Evolutionary conservation across 2,113 vertebrate species (phyloP).

Genomic region (Myiagra hebetior): DNA sequence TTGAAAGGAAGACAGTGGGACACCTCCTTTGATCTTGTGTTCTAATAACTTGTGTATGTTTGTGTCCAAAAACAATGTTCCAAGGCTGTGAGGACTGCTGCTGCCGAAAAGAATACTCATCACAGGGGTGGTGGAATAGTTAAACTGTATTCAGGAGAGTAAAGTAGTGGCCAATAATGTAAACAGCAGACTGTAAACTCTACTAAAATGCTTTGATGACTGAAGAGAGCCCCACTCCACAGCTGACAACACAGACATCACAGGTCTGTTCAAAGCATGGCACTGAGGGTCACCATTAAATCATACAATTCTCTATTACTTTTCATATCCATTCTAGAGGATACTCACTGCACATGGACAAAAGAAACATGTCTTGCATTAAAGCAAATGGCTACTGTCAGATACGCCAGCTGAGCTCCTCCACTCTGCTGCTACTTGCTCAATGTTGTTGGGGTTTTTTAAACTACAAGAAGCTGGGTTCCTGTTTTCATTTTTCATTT

Average conservation of each 20-base stretch:
- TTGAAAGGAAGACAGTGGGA: constrained; percentile 78
- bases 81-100: constrained; percentile 58
- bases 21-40: constrained; percentile 77
- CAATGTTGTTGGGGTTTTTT: background rate
- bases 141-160: constrained; percentile 25
- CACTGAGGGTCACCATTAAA: constrained; percentile 19
- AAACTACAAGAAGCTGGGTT: background rate
- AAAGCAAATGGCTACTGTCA: background rate
- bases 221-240: background rate
- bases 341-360: background rate
- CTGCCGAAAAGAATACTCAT: constrained; percentile 46
- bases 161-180: constrained; percentile 11
- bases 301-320: background rate
- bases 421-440: background rate
- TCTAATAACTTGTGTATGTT: constrained; percentile 86
- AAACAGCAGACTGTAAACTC: constrained; percentile 49
- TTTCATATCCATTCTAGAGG: constrained; percentile 7
- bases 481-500: background rate
- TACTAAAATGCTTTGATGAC: constrained; percentile 27
- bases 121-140: constrained; percentile 7
- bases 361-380: background rate
- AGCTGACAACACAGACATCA: background rate
- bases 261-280: constrained; percentile 12
- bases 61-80: constrained; percentile 87
- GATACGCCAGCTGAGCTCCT: background rate